Conservation (phyloP, 2,113 vertebrate species). For the Odontesthes bonariensis region DNA sequence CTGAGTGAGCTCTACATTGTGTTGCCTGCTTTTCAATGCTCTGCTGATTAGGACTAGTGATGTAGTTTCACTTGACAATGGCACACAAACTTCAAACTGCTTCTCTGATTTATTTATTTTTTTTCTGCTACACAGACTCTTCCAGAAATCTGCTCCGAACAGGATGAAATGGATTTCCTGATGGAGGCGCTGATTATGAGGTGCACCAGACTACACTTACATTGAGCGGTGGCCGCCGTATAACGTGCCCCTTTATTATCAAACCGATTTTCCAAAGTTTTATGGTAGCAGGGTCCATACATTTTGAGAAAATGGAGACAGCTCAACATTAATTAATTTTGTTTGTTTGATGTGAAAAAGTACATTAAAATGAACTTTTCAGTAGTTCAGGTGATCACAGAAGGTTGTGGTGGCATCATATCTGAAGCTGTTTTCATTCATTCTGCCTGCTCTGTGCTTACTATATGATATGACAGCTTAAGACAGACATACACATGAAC, state of each 20-base stretch:
- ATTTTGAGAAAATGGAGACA: neutral
- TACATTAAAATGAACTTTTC: neutral
- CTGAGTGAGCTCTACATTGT: neutral
- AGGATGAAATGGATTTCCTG: conserved; percentile 95
- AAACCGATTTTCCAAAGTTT: neutral
- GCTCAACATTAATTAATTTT: neutral
- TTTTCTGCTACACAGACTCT: conserved; percentile 84
- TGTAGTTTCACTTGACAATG: conserved; percentile 1
- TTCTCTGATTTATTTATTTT: neutral
- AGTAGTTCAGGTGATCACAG: neutral
- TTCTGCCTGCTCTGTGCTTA: neutral
- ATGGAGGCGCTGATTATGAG: conserved; percentile 94
- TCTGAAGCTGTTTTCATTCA: neutral
- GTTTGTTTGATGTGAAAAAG: neutral
- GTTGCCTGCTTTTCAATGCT: conserved; percentile 29
- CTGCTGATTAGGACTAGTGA: conserved; percentile 33
- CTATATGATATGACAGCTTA: neutral
- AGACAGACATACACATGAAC: too few relatives aligned
- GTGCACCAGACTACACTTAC: conserved; percentile 60
- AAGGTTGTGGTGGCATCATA: too few relatives aligned
- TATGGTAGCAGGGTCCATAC: neutral
- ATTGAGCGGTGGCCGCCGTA: neutral
- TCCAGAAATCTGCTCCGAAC: conserved; percentile 93
- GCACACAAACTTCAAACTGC: conserved; percentile 9
- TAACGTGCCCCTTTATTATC: neutral